These are phyloP conservation scores for Tamias sibiricus DNA, from an alignment of 2,113 vertebrate species.

Conservation along the genomic window DNA sequence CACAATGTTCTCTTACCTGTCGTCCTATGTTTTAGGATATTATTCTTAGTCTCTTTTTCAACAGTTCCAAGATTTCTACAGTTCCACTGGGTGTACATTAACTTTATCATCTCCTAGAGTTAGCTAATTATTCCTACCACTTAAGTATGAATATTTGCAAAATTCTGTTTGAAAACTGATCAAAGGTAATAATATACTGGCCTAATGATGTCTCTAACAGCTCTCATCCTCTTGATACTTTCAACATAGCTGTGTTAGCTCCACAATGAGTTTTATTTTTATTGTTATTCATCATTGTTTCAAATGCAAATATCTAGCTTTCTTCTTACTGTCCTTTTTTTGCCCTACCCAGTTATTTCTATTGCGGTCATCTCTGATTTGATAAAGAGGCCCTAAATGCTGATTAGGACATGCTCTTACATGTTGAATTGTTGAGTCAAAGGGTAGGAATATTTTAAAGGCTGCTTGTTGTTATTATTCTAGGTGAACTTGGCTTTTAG, in stretches of 20 bases:
- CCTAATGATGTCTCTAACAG: not conserved
- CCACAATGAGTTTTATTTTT: not conserved
- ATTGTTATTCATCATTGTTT: not conserved
- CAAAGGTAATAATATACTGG: not conserved
- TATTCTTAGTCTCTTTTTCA: not conserved
- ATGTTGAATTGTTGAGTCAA: not conserved
- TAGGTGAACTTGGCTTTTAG: constrained; percentile 41
- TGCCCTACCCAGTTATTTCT: not conserved
- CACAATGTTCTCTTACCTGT: not conserved
- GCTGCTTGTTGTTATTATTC: not conserved
- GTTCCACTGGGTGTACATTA: not conserved
- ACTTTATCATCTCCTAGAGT: not conserved
- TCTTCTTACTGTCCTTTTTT: not conserved
- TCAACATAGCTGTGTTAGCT: not conserved
- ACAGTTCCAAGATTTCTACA: not conserved
- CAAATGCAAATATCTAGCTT: constrained; percentile 23
- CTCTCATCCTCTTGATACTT: not conserved
- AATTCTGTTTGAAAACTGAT: not conserved
- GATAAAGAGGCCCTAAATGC: not conserved
- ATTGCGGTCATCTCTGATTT: not conserved
- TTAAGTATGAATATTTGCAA: not conserved
- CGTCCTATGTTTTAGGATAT: not conserved
- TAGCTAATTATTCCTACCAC: not conserved
- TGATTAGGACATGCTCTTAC: not conserved
- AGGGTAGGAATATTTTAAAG: constrained; percentile 6